Evolutionary conservation across 2,888 invertebrate genomes (phyloP), one percentile per base, ranked within the genome.

Genomic region (Agapostemon virescens): DNA sequence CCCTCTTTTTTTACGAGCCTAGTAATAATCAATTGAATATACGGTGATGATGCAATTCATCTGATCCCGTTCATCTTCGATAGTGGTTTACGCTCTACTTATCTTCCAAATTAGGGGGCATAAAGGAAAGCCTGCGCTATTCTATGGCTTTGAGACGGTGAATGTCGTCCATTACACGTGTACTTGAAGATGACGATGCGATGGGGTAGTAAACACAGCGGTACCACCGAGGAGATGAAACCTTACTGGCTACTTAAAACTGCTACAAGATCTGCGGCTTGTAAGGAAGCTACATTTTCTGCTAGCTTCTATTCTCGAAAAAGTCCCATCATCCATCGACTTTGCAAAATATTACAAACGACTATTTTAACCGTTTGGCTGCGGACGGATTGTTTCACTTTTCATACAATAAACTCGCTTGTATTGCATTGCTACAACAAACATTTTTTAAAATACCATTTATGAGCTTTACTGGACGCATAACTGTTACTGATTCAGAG

Each of bases 141-240:
- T 55, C 55, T 26, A 26, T 15, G 55, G 55, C 55, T 30, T 30
- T 23, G 49, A 33, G 3, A 13, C 49, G 68, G 2, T 33, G 15
- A 26, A n/a, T 20, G 20, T 45, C 30, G 67, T 67, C 40, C 67
- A 30, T 42, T 26, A 55, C 55, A 55, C 55, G 45, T 33, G 67
- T 36, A 49, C 49, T 61, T 17, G 58, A 33, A 61, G 58, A 33
- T 61, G 17, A 61, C 30, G 58, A 61, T 30, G 58, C 17, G 30
- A 61, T 61, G 30, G 9, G 30, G 17, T 20, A 61, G 58, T 33
- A 61, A 61, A 61, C 58, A 33, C 58, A 30, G 58, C 17, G 17
- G 58, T 23, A 23, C 55, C 55, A 26, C 26, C 13, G 26, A 26
- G 55, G 55, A 55, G 26, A 55, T 55, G 55, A 55, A 55, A 55